Evolutionary conservation across 2,888 invertebrate genomes (phyloP).

Genomic region (Temnothorax unifasciatus): DNA sequence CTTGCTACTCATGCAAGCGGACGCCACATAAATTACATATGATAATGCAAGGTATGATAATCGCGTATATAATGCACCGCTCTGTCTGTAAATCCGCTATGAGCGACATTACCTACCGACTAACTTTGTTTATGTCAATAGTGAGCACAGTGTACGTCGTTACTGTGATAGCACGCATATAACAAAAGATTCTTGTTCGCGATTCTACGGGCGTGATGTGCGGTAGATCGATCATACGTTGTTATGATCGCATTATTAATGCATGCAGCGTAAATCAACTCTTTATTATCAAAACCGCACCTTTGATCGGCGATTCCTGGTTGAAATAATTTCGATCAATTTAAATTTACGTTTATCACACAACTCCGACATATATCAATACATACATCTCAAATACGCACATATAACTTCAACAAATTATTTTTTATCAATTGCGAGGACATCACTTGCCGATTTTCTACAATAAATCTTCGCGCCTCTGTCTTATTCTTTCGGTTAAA

Average conservation of each 20-base stretch:
- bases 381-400: too few relatives aligned
- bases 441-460: too few relatives aligned
- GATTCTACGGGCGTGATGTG: background rate
- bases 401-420: too few relatives aligned
- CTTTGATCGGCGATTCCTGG: background rate
- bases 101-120: slow-evolving; percentile 34
- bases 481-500: background rate
- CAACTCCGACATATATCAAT: too few relatives aligned
- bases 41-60: slow-evolving; percentile 27
- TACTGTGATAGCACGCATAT: slow-evolving; percentile 57
- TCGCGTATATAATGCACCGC: slow-evolving; percentile 29
- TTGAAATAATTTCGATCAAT: background rate
- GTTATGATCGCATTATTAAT: background rate
- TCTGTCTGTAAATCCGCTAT: slow-evolving; percentile 39
- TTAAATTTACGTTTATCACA: background rate
- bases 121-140: slow-evolving; percentile 56
- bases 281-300: background rate
- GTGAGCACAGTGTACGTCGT: slow-evolving; percentile 37
- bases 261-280: background rate
- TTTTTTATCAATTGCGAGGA: too few relatives aligned
- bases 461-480: too few relatives aligned
- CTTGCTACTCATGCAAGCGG: background rate
- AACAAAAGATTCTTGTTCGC: slow-evolving; percentile 49
- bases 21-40: background rate
- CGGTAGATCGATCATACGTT: slow-evolving; percentile 36